Base-by-base conservation (phyloP, 2,797 vertebrate genomes). In the Tachyglossus aculeatus region DNA sequence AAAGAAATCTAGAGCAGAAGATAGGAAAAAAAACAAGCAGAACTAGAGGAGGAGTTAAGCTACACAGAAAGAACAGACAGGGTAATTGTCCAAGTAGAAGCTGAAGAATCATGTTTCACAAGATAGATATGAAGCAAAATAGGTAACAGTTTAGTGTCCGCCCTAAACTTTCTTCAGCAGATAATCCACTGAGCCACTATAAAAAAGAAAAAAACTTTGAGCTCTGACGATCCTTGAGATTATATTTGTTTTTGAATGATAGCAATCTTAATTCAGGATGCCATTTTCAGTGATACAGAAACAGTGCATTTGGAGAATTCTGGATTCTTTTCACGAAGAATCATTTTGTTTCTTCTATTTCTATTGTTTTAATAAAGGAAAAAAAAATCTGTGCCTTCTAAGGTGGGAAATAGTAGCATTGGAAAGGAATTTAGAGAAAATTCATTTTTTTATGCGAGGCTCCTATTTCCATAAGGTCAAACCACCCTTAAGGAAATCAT, bases 121-220 rank as follows among this genome's bases (percentile, higher is more conserved):
- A n/a, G n/a, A n/a, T 2, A 21, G 25, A 76, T 81, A 85, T 67
- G 14, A 87, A 85, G 53, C 2, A 78, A 90, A 88, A 88, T 50
- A 70, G 43, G 21, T 71, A 87, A 80, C 77, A 83, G 85, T 85
- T 87, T 83, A 33, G 15, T 83, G 53, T 41, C 87, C 76, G 69
- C n/a, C 68, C 67, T 85, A 65, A 77, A n/a, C n/a, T n/a, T n/a
- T 64, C 71, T 90, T 91, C 84, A 84, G 86, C 90, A 80, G 21
- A 12, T 55, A 89, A 36, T 19, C 72, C 83, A 64, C 21, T 75
- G 66, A 78, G 70, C n/a, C 65, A 70, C n/a, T n/a, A 1, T 59
- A 60, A 50, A 61, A 55, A 64, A 37, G 43, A 22, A 74, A 71
- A 58, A 9, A 31, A 51, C 48, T 67, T 81, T 58, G 71, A 80